phyloP scores from a whole-genome alignment of 2,113 vertebrate genomes.

The Diglossa brunneiventris region DNA sequence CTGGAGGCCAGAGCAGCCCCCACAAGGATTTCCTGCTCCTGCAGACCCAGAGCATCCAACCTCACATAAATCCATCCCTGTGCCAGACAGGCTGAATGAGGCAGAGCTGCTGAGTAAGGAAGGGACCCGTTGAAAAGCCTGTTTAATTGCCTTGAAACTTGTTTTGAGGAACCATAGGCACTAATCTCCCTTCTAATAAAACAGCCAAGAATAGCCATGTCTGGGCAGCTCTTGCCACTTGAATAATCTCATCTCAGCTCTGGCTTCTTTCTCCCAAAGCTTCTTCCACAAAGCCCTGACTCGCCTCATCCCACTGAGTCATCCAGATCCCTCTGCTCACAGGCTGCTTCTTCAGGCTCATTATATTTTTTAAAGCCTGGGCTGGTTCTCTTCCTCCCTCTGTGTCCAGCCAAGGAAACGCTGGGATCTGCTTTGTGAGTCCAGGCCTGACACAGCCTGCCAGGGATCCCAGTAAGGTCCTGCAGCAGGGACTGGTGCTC shows the following conservation, averaged over 20 bases:
- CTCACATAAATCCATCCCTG: background rate
- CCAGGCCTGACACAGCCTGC: background rate
- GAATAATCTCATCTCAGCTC: background rate
- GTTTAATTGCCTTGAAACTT: background rate
- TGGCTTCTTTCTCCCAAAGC: background rate
- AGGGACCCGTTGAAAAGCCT: background rate
- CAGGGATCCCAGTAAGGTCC: background rate
- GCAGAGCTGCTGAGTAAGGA: background rate
- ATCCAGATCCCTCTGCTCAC: background rate
- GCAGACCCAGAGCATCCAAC: background rate
- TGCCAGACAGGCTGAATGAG: background rate
- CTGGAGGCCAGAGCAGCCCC: accelerated
- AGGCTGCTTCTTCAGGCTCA: background rate
- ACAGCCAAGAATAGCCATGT: background rate
- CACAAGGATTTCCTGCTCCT: background rate
- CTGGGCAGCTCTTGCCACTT: background rate
- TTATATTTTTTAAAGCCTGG: background rate
- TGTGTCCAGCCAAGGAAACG: background rate
- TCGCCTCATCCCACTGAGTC: background rate
- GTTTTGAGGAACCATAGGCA: background rate
- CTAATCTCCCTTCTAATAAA: background rate
- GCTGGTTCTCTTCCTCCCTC: background rate
- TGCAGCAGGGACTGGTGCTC: background rate
- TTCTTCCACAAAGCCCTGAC: conserved; percentile 1
- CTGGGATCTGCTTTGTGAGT: background rate